phyloP scores from a whole-genome alignment of 2,113 vertebrate genomes.

The Mugil cephalus region DNA sequence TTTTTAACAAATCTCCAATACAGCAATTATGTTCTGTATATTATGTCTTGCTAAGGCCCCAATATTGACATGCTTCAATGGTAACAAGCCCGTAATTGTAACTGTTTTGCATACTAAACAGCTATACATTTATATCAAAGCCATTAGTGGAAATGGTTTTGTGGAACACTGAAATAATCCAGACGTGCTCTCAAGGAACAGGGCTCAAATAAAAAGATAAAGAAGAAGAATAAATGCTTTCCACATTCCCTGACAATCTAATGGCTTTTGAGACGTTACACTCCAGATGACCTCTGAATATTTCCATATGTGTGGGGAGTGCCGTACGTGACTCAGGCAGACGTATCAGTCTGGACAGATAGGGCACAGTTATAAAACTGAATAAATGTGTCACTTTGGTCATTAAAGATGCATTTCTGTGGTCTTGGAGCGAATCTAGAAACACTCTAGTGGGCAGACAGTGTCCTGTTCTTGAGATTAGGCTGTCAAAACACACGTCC shows the following conservation, averaged over 20 bases:
- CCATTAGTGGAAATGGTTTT: no score
- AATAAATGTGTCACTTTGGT: constrained; percentile 39
- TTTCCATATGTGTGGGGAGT: not conserved
- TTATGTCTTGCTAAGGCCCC: no score
- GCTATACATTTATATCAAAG: no score
- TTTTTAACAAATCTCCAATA: no score
- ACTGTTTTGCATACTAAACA: no score
- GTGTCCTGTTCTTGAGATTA: constrained; percentile 68
- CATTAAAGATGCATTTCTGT: constrained; percentile 56
- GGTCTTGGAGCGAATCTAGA: constrained; percentile 29
- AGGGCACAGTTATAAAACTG: constrained; percentile 48
- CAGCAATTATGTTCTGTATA: no score
- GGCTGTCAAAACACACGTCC: constrained; percentile 73
- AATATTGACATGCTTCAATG: no score
- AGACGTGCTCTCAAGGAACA: no score
- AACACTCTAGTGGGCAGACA: constrained; percentile 60
- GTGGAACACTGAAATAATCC: no score
- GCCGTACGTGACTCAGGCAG: not conserved
- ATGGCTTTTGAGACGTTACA: constrained; percentile 4
- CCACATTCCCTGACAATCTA: not conserved
- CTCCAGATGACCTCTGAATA: constrained; percentile 10
- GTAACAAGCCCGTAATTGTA: no score
- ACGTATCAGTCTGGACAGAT: not conserved
- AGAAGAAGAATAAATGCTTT: no score
- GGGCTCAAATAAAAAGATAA: no score